Base-by-base conservation (phyloP, 1,140 invertebrate genomes). In the Pogonognathellus flavescens region DNA sequence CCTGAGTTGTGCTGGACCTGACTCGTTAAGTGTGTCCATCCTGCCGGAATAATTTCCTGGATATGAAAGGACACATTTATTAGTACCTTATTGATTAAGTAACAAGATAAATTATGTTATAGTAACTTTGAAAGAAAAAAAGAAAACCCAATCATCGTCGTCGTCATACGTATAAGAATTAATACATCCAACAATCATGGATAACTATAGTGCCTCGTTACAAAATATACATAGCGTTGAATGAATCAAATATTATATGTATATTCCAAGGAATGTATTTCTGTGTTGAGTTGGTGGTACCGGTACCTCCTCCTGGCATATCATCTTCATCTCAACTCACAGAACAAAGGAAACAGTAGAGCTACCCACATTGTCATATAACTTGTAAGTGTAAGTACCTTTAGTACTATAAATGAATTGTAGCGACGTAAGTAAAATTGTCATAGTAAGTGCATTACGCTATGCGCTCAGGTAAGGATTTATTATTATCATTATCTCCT, bases 1-100 rank as follows among this genome's bases (percentile, higher is more conserved):
- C 25, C 52, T 82, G 60, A 59, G 50, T 31, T 55, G 18, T 62
- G 82, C 31, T 62, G 55, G 82, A 50, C 82, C 70, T 76, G 70
- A 76, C 70, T 76, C 70, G 49, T 14, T 76, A 76, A 16, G 41
- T 41, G 49, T 31, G 10, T 66, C 22, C 0, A 76, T 20, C 4
- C 1, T 18, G n/a, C 14, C 16, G n/a, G 31, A n/a, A 10, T 57
- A 50, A 76, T n/a, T 16, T 2, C n/a, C 31, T 9, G 14, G 18
- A 49, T 50, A 31, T 41, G 16, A 49, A 16, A 16, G 41, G 6
- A 50, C 11, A 57, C 53, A 66, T 25, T 66, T 14, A 9, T 25
- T 14, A 66, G 70, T 76, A 76, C 70, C 70, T 76, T 41, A 41
- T 41, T 41, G 31, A 41, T 41, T 41, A 76, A 31, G 62, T 1